Percentiles rank a stretch among this genome's conserved stretches.
These are phyloP conservation scores for Mesocentrotus franciscanus DNA, from an alignment of 53 echinoderm and acorn worm species.

Conservation along the genomic window DNA sequence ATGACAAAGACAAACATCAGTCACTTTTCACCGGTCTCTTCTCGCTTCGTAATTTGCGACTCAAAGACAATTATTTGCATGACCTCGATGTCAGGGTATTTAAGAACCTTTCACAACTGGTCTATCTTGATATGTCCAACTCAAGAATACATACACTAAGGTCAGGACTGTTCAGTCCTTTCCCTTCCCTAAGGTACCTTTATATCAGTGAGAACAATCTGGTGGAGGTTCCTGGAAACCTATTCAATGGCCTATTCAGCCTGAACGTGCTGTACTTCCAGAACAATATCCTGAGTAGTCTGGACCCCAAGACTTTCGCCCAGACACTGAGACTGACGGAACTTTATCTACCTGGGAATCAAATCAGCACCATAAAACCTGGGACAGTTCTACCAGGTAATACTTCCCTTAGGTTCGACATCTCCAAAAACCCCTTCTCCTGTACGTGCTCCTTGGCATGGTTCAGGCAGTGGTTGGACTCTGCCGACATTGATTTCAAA, in stretches of 20 bases:
- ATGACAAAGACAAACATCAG: neutral
- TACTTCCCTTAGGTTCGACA: slow-evolving; percentile 38
- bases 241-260: neutral
- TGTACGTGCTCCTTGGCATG: slow-evolving; percentile 38
- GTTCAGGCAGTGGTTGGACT: slow-evolving; percentile 33
- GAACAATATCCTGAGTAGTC: neutral
- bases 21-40: slow-evolving; percentile 12
- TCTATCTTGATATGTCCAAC: neutral
- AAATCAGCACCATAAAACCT: slow-evolving; percentile 20
- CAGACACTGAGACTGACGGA: neutral
- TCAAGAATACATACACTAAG: neutral
- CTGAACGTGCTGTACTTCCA: neutral
- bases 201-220: slow-evolving; percentile 37
- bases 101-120: neutral
- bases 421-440: slow-evolving; percentile 38
- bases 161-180: neutral
- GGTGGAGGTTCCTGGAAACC: neutral
- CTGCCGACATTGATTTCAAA: slow-evolving; percentile 13
- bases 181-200: neutral
- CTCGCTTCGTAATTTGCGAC: neutral
- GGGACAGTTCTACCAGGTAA: slow-evolving; percentile 22
- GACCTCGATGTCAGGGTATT: neutral
- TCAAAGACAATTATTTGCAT: neutral
- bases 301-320: slow-evolving; percentile 16
- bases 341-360: slow-evolving; percentile 11